phyloP scores from a whole-genome alignment of 2,888 invertebrate species.

The Aplocera efformata region DNA sequence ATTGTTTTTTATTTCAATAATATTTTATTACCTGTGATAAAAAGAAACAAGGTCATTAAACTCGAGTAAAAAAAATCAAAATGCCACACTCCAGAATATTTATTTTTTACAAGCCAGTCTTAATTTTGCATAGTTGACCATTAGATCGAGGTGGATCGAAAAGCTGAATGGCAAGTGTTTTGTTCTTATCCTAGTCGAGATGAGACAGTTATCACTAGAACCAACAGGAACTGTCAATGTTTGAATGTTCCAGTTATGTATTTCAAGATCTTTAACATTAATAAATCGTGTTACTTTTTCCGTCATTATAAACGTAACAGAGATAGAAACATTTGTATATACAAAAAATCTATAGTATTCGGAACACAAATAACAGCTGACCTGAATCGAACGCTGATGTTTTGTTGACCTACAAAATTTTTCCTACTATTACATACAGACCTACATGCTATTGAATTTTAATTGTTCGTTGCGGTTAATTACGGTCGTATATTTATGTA shows the following conservation, averaged over 20 bases:
- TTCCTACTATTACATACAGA: no score
- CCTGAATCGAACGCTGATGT: not conserved
- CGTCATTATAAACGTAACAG: not conserved
- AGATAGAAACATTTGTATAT: not conserved
- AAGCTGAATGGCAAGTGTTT: no score
- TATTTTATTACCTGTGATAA: no score
- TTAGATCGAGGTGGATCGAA: no score
- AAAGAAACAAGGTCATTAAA: no score
- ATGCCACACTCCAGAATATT: no score
- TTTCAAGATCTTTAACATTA: not conserved
- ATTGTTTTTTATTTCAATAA: not conserved
- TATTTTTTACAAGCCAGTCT: no score
- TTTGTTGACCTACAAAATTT: no score
- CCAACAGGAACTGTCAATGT: not conserved
- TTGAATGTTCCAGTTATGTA: not conserved
- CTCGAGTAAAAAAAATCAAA: no score
- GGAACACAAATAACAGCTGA: conserved; percentile 26
- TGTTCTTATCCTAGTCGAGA: no score
- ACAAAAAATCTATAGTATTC: not conserved
- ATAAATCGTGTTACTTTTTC: not conserved
- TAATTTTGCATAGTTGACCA: no score
- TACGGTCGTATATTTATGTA: conserved; percentile 30
- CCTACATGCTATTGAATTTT: conserved; percentile 3
- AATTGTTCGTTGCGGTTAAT: conserved; percentile 22
- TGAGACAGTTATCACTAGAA: not conserved